Base-by-base conservation (phyloP, 2,797 vertebrate genomes). In the Takifugu rubripes region DNA sequence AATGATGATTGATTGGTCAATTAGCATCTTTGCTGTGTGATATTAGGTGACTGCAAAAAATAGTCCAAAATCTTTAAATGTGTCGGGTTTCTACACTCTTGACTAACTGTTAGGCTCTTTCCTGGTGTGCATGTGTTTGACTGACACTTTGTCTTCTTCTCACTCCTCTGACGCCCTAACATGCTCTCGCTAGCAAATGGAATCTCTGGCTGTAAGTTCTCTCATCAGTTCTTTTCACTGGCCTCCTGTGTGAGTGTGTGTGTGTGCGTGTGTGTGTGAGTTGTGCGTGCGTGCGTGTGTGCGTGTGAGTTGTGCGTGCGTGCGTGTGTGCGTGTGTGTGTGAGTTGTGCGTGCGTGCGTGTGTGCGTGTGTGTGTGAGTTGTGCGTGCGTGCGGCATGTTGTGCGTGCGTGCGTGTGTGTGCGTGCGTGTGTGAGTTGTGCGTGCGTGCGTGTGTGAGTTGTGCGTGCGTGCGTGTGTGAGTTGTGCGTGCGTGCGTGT, bases 161-260 rank as follows among this genome's bases (percentile, higher is more conserved):
- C 74, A 64, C 85, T 74, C 89, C 86, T 94, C 91, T 93, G 93
- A 82, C 85, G 92, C 92, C 92, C 90, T 94, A 91, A 95, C 95
- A 95, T 90, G 93, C 94, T 95, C 93, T 93, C 94, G 95, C 89
- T 96, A 99, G 97, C 97, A 99, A 99, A 98, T 99, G 97, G 97
- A 99, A 89, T 98, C 96, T 94, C 96, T 99, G 92, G 97, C 97
- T 93, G 97, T 99, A 99, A 99, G 97, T 98, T 90, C 69, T 89
- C 92, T 89, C 70, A 36, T 56, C 69, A 57, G 55, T 78, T 80
- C 71, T 48, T 75, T 74, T 85, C 62, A 63, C 73, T 73, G 56
- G 54, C 60, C 48, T 57, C 42, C 31, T 21, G 21, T 21, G 21
- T 21, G 21, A 21, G 21, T 21, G 21, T 65, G 42, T 74, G 61